Base-by-base conservation (phyloP, 1,140 invertebrate species). In the Elysia chlorotica region DNA sequence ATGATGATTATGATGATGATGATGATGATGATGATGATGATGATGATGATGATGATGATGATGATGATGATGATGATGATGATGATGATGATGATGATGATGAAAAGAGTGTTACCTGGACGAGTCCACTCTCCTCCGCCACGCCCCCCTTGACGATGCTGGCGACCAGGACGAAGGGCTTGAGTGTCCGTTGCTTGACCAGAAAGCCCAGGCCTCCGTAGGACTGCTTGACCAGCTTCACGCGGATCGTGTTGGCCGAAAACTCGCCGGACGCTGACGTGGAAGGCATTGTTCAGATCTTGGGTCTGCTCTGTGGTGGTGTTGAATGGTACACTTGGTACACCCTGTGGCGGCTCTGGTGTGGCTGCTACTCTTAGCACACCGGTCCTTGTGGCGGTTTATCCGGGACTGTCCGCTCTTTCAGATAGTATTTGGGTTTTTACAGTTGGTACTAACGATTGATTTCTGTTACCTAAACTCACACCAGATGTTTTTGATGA, bases 131-230 rank as follows among this genome's bases (percentile, higher is more conserved):
- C 66, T 84, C 81, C 48, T 81, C 78, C 0, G 83, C 83, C 10
- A 81, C 79, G 17, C 83, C 82, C 28, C 78, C 79, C 17, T 75
- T 71, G 6, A 83, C 79, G 14, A 85, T 71, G 31, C 82, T 82
- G 2, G 82, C 82, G 5, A 85, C 80, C 38, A 82, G 69, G 17
- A 85, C 79, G 57, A 78, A 75, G 6, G 82, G 83, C 30, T 79
- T 79, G 25, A 77, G 73, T 21, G 77, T 78, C 17, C 83, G 71
- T 61, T 83, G 80, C 36, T 79, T 79, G 28, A 85, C 82, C 57
- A 83, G 75, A 71, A 85, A 84, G 0, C 83, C 83, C n/a, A 85
- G 76, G 41, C 83, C 83, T 36, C 78, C 75, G 41, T 81, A 71
- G 69, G 73, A 71, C 41, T 76, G 78, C 69, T 85, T 85, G 4